Evolutionary conservation across 2,888 invertebrate species (phyloP).

Genomic region (Caprella mutica): DNA sequence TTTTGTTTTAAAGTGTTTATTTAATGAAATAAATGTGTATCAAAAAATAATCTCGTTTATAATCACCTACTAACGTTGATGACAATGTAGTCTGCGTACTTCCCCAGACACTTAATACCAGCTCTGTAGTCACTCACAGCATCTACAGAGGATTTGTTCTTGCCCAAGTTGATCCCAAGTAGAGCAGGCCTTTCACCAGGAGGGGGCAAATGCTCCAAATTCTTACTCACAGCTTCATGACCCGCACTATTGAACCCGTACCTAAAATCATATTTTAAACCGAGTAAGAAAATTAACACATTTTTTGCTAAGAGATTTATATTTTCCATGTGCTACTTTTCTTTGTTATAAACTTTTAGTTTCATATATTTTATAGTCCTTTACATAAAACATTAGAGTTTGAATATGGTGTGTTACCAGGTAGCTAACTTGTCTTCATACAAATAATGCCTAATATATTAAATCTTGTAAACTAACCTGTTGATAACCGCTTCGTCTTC

Average conservation of each 20-base stretch:
- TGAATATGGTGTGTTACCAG: no score
- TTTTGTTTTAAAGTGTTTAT: no score
- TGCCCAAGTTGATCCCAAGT: conserved; percentile 89
- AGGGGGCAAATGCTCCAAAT: conserved; percentile 46
- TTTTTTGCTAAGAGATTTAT: no score
- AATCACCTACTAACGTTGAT: conserved; percentile 75
- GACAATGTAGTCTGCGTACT: conserved; percentile 85
- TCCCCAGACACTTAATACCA: conserved; percentile 70
- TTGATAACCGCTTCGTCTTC: conserved; percentile 85
- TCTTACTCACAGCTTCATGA: conserved; percentile 57
- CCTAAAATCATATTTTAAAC: conserved; percentile 39
- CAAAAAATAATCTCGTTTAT: neutral
- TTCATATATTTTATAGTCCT: no score
- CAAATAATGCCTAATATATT: no score
- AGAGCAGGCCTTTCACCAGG: conserved; percentile 47
- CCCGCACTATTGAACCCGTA: conserved; percentile 96
- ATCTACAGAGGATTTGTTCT: conserved; percentile 72
- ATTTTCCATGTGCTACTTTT: no score
- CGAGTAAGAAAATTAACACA: neutral
- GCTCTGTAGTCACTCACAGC: conserved; percentile 67
- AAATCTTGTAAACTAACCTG: conserved; percentile 51
- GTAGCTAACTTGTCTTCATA: no score
- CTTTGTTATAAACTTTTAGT: no score
- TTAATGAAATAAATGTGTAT: no score
- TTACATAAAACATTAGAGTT: no score